phyloP scores from a whole-genome alignment of 2,888 invertebrate genomes.

The Plutella xylostella region DNA sequence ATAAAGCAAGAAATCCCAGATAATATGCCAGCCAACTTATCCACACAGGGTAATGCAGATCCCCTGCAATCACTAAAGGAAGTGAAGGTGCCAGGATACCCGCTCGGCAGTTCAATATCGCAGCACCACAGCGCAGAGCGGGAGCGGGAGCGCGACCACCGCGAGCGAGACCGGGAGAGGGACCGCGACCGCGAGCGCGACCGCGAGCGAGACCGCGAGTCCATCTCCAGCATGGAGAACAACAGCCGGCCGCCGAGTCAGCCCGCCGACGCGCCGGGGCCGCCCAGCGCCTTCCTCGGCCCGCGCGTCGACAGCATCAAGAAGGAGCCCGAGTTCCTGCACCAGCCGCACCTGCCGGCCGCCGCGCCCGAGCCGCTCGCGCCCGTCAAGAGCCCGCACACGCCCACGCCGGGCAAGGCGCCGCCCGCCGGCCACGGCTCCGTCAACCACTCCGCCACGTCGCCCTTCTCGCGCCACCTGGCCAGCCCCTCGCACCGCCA shows the following conservation, averaged over 20 bases:
- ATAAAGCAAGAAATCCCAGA: constrained; percentile 68
- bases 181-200: no score
- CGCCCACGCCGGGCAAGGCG: constrained; percentile 63
- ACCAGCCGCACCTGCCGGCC: constrained; percentile 59
- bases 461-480: constrained; percentile 61
- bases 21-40: constrained; percentile 57
- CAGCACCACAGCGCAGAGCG: constrained; percentile 55
- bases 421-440: constrained; percentile 46
- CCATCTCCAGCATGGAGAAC: constrained; percentile 58
- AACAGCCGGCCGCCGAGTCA: constrained; percentile 59
- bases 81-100: constrained; percentile 82
- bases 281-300: constrained; percentile 70
- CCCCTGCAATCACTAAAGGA: constrained; percentile 83
- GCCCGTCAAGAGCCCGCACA: constrained; percentile 68
- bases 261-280: constrained; percentile 57
- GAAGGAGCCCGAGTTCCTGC: constrained; percentile 76
- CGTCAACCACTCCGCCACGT: constrained; percentile 48
- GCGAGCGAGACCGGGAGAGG: no score
- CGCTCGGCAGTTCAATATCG: constrained; percentile 65
- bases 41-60: constrained; percentile 70
- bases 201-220: constrained; percentile 50
- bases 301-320: constrained; percentile 79
- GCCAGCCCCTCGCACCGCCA: constrained; percentile 55
- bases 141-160: constrained; percentile 58
- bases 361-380: constrained; percentile 57